phyloP scores from a whole-genome alignment of 2,113 vertebrate genomes.

The Larimichthys crocea region DNA sequence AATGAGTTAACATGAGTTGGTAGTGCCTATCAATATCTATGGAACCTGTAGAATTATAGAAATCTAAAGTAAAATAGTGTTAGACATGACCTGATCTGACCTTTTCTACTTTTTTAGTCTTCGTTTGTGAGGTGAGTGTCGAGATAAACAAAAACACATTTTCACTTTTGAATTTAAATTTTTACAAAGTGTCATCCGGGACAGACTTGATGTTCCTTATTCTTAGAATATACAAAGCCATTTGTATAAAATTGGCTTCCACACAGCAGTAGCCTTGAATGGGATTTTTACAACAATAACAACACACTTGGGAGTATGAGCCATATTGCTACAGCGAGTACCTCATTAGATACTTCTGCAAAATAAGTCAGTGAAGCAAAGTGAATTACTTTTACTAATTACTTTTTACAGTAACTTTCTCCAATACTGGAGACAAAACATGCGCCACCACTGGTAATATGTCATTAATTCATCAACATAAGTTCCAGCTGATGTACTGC shows the following conservation, averaged over 20 bases:
- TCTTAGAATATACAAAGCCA: not conserved
- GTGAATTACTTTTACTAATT: constrained; percentile 37
- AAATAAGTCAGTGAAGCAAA: constrained; percentile 19
- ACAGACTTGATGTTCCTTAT: not conserved
- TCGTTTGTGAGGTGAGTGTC: not conserved
- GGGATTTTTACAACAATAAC: not conserved
- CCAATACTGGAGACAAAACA: constrained; percentile 16
- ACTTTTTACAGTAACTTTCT: constrained; percentile 32
- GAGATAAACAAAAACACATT: not conserved
- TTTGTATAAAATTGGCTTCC: not conserved
- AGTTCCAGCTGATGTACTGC: constrained; percentile 38
- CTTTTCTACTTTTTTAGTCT: not conserved
- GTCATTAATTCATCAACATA: constrained; percentile 34
- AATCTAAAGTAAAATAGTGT: not conserved
- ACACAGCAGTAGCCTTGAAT: not conserved
- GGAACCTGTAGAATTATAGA: not conserved
- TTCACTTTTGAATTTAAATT: not conserved
- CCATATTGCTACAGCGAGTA: not conserved
- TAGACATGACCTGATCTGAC: too few relatives aligned
- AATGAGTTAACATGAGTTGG: not conserved
- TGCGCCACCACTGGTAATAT: constrained; percentile 8
- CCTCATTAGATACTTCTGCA: constrained; percentile 21
- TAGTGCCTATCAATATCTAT: not conserved
- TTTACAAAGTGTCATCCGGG: not conserved
- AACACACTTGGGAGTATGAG: not conserved